Evolutionary conservation across 2,888 invertebrate genomes (phyloP).

Genomic region (Sceliomorpha sp.): DNA sequence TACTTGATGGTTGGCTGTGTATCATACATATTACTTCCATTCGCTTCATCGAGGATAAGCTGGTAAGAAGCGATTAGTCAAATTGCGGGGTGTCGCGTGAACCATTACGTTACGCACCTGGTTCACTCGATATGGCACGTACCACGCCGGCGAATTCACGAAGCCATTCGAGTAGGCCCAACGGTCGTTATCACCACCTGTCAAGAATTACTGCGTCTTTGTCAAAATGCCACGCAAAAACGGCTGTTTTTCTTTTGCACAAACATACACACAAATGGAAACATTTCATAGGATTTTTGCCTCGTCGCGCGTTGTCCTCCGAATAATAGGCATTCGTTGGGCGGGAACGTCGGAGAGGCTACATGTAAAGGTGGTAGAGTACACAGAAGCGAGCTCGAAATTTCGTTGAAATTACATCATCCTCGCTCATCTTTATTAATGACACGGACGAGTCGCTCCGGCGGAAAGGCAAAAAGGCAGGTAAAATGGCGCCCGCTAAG

Average conservation of each 20-base stretch:
- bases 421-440: too few relatives aligned
- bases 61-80: constrained; percentile 80
- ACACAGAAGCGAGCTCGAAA: too few relatives aligned
- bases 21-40: constrained; percentile 12
- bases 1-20: constrained; percentile 60
- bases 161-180: constrained; percentile 79
- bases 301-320: constrained; percentile 29
- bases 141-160: constrained; percentile 80
- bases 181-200: constrained; percentile 80
- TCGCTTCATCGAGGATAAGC: constrained; percentile 68
- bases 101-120: constrained; percentile 80
- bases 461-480: too few relatives aligned
- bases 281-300: constrained; percentile 12
- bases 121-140: constrained; percentile 78
- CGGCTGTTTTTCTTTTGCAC: constrained; percentile 47
- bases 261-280: constrained; percentile 17
- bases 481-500: too few relatives aligned
- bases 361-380: too few relatives aligned
- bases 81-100: constrained; percentile 79
- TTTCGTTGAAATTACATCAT: too few relatives aligned
- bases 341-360: too few relatives aligned
- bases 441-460: too few relatives aligned
- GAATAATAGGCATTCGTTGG: constrained; percentile 46
- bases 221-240: constrained; percentile 60
- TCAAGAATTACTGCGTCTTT: constrained; percentile 73